Percentiles rank a stretch among this genome's conserved stretches.
Evolutionary conservation across 2,113 vertebrate genomes (phyloP).

Genomic region (Engraulis encrasicolus): DNA sequence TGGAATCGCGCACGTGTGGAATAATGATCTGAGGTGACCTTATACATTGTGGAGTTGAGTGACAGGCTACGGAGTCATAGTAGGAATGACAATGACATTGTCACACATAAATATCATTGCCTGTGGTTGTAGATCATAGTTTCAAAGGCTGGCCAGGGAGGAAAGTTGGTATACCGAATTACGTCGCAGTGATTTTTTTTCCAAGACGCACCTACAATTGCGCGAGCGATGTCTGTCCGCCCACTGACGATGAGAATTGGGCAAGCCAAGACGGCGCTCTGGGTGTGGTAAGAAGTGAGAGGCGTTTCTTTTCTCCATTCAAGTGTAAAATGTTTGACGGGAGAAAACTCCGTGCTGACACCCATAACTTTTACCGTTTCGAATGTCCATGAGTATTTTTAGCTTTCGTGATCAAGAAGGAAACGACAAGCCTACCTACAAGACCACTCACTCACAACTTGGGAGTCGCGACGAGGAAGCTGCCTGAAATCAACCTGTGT

Average conservation of each 20-base stretch:
- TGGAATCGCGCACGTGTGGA: too few relatives aligned
- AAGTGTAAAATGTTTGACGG: constrained; percentile 22
- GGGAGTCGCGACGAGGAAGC: not conserved
- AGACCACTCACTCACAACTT: not conserved
- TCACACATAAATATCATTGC: not conserved
- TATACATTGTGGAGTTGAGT: too few relatives aligned
- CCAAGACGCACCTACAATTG: constrained; percentile 43
- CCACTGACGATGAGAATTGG: not conserved
- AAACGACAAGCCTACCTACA: not conserved
- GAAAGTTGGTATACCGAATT: not conserved
- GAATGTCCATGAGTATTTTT: too few relatives aligned
- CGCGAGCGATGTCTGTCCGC: not conserved
- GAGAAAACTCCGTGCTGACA: constrained; percentile 5
- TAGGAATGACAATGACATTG: too few relatives aligned
- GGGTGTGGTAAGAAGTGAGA: constrained; percentile 56
- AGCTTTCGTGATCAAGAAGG: constrained; percentile 4
- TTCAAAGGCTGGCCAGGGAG: not conserved
- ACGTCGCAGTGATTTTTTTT: constrained; percentile 2
- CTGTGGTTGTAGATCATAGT: not conserved
- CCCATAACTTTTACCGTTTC: not conserved
- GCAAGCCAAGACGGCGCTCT: constrained; percentile 34
- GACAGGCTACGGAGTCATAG: too few relatives aligned
- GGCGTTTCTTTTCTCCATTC: not conserved
- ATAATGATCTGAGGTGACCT: too few relatives aligned
- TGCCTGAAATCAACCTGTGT: not conserved